A percentile compares a stretch with the other conserved stretches of the same genome.
Evolutionary conservation across 2,888 invertebrate species (phyloP).

Genomic region (Ichneumoninae sp.): DNA sequence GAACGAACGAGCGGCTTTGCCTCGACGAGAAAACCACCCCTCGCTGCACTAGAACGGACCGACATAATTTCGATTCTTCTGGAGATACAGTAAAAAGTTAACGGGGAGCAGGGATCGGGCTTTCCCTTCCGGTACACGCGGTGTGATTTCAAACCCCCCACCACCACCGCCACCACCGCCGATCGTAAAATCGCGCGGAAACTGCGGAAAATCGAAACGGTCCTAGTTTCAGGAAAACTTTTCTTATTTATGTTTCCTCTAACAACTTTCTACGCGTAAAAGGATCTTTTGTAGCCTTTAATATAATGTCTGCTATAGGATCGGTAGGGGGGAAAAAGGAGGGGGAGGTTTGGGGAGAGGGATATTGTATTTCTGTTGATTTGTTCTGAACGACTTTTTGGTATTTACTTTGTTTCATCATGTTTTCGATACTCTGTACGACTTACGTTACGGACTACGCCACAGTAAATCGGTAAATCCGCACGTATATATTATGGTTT

Average conservation of each 20-base stretch:
- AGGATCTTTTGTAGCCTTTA: background rate
- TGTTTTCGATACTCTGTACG: too few relatives aligned
- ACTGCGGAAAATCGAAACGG: conserved; percentile 13
- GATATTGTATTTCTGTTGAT: too few relatives aligned
- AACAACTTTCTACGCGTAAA: background rate
- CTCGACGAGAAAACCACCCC: background rate
- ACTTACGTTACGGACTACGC: too few relatives aligned
- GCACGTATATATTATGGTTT: too few relatives aligned
- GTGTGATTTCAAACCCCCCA: background rate
- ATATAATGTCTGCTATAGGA: too few relatives aligned
- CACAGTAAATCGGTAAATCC: too few relatives aligned
- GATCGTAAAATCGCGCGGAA: background rate
- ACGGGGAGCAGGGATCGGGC: background rate
- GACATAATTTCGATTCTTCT: conserved; percentile 9
- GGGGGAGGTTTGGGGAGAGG: too few relatives aligned
- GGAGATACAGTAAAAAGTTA: conserved; percentile 6
- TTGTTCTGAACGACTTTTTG: too few relatives aligned
- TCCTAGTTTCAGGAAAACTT: conserved; percentile 36
- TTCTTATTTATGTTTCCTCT: background rate
- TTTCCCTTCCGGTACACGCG: background rate
- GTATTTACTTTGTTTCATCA: too few relatives aligned
- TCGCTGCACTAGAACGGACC: background rate
- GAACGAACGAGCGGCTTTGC: conserved; percentile 1
- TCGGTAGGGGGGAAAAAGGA: too few relatives aligned
- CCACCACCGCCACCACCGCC: too few relatives aligned